Evolutionary conservation across 2,888 invertebrate species (phyloP).

Genomic region (Heteromurus nitidus): DNA sequence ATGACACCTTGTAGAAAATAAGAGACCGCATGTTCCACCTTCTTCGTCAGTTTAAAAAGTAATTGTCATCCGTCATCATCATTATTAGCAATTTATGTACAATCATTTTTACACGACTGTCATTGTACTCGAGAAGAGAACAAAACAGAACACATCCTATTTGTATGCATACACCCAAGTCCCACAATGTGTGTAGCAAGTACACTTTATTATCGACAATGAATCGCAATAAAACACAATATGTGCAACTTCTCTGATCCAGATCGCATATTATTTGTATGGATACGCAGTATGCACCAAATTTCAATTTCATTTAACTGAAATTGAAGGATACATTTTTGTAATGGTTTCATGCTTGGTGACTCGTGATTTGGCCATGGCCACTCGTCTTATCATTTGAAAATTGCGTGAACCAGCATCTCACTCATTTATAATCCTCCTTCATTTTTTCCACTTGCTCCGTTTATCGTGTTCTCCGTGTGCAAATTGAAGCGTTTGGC

Average conservation of each 20-base stretch:
- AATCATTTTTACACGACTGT: background rate
- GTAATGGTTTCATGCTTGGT: conserved; percentile 6
- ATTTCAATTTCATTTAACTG: background rate
- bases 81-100: background rate
- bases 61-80: conserved; percentile 28
- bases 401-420: too few species aligned
- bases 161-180: background rate
- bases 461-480: background rate
- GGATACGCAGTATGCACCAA: background rate
- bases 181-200: background rate
- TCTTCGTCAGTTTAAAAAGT: conserved; percentile 2
- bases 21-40: conserved; percentile 3
- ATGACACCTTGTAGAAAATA: background rate
- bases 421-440: background rate
- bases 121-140: background rate
- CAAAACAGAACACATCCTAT: background rate
- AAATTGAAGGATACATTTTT: conserved; percentile 4
- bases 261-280: conserved; percentile 5
- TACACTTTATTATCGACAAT: background rate
- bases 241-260: conserved; percentile 6
- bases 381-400: background rate
- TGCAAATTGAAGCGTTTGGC: background rate
- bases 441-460: background rate
- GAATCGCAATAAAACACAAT: background rate
- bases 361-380: conserved; percentile 29